Conservation (phyloP, 2,888 invertebrate species). For the Eupithecia vulgata region DNA sequence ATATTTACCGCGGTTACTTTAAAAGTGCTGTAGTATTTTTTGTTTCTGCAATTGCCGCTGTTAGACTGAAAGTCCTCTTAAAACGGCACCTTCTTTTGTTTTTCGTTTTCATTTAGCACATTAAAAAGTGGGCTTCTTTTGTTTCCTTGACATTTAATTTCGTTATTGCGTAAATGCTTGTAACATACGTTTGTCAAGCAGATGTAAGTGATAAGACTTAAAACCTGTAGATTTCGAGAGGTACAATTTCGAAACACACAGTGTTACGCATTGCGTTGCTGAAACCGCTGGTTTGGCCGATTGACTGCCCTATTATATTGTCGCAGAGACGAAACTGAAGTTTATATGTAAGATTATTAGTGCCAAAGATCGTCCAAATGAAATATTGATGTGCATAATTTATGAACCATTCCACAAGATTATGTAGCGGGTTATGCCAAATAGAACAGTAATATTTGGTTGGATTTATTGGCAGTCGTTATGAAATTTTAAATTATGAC, state of each 20-base stretch:
- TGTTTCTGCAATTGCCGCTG: neutral
- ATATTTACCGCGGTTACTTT: neutral
- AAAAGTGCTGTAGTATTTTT: neutral
- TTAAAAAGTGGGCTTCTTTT: neutral
- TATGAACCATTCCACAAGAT: slow-evolving; percentile 75
- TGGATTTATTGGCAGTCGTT: slow-evolving; percentile 41
- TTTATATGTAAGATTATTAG: slow-evolving; percentile 73
- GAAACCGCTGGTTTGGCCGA: slow-evolving; percentile 2
- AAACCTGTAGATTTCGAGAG: neutral
- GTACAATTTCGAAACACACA: neutral
- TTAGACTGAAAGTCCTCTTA: neutral
- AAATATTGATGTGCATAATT: slow-evolving; percentile 67
- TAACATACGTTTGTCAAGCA: neutral
- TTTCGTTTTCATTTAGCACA: neutral
- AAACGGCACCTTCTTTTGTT: neutral
- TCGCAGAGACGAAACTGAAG: slow-evolving; percentile 57
- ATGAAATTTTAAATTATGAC: slow-evolving; percentile 51
- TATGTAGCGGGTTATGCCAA: slow-evolving; percentile 66
- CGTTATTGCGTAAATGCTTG: neutral
- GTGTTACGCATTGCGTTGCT: slow-evolving; percentile 6
- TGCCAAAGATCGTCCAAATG: slow-evolving; percentile 84
- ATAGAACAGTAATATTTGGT: slow-evolving; percentile 55
- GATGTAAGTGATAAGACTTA: neutral
- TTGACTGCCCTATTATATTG: slow-evolving; percentile 68
- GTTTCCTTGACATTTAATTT: neutral